Evolutionary conservation across 2,113 vertebrate genomes (phyloP).

Genomic region (Cynopterus brachyotis): DNA sequence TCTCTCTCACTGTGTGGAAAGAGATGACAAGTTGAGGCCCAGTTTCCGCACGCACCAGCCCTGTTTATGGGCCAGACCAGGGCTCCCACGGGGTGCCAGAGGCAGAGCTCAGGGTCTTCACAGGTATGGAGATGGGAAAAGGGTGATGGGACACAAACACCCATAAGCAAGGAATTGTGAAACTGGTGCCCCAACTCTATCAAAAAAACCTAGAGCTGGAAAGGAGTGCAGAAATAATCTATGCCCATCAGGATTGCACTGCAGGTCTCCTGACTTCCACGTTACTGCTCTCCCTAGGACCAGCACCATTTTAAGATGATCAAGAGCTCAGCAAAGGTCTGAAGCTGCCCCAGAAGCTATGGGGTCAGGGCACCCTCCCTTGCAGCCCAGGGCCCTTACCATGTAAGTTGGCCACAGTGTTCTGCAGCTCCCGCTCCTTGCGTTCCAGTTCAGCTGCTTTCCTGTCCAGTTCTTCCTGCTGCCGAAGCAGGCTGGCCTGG

Average conservation of each 20-base stretch:
- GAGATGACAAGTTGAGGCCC: background rate
- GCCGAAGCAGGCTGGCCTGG: slow-evolving; percentile 91
- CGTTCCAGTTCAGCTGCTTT: slow-evolving; percentile 96
- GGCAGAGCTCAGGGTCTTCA: background rate
- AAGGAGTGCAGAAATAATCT: background rate
- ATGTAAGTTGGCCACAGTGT: slow-evolving; percentile 79
- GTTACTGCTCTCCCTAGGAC: background rate
- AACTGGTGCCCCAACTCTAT: background rate
- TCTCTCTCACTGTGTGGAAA: slow-evolving; percentile 87
- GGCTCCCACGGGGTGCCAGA: background rate
- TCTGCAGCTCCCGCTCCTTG: slow-evolving; percentile 93
- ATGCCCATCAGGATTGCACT: background rate
- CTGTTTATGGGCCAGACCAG: background rate
- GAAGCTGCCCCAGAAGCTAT: background rate
- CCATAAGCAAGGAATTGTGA: background rate
- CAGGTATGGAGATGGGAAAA: background rate
- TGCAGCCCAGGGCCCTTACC: slow-evolving; percentile 70
- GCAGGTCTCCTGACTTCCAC: background rate
- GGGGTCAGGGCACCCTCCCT: background rate
- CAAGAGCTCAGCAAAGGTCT: background rate
- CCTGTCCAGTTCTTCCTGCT: slow-evolving; percentile 96
- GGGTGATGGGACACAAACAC: background rate
- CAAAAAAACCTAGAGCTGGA: background rate
- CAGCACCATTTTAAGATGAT: background rate
- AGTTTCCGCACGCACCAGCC: background rate